A percentile compares a stretch with the other conserved stretches of the same genome.
phyloP scores from a whole-genome alignment of 2,113 vertebrate species.

The Bubo scandiacus region DNA sequence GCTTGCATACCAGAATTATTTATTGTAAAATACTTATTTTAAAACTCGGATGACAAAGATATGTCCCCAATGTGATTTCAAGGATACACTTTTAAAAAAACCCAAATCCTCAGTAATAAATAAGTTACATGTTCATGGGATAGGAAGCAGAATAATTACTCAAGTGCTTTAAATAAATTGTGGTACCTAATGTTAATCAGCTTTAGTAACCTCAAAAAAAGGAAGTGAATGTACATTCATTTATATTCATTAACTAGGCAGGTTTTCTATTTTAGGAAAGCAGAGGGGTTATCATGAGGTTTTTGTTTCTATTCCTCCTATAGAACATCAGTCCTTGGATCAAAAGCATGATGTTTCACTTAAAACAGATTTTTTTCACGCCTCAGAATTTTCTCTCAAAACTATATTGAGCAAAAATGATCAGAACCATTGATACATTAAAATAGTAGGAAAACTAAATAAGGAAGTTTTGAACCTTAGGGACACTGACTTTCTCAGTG shows the following conservation, averaged over 20 bases:
- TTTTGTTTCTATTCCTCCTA: constrained; percentile 35
- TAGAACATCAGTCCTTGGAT: constrained; percentile 8
- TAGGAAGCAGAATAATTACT: constrained; percentile 58
- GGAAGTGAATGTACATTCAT: constrained; percentile 63
- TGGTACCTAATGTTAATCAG: constrained; percentile 54
- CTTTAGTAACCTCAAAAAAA: constrained; percentile 60
- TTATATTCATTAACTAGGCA: constrained; percentile 67
- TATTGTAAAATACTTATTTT: constrained; percentile 21
- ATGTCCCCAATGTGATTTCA: constrained; percentile 38
- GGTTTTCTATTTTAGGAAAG: constrained; percentile 53
- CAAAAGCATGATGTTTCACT: constrained; percentile 11
- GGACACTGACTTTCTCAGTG: neutral
- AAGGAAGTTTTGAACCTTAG: neutral
- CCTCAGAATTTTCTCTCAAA: constrained; percentile 3
- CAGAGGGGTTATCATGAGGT: constrained; percentile 33
- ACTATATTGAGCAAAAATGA: neutral
- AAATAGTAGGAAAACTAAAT: constrained; percentile 9
- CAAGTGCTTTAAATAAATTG: constrained; percentile 66
- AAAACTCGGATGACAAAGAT: constrained; percentile 17
- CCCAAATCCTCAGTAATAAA: neutral
- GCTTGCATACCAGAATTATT: neutral
- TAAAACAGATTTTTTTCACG: neutral
- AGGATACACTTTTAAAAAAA: neutral
- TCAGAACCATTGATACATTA: neutral
- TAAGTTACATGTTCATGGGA: constrained; percentile 31